Base-by-base conservation (phyloP, 2,113 vertebrate genomes). In the Epinephelus lanceolatus region DNA sequence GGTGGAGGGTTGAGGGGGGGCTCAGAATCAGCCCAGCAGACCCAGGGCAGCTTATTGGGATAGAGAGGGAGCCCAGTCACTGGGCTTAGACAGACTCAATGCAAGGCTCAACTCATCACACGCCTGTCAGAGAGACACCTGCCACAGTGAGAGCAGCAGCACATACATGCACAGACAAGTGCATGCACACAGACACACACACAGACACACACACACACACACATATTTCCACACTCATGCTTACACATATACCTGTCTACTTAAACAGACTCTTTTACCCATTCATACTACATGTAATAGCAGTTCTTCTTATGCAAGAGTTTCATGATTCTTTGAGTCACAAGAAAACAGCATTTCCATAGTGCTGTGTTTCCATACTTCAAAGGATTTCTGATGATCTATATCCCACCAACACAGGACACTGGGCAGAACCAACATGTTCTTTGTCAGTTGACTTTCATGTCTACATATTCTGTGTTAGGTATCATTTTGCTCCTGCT, bases 71-170 rank as follows among this genome's bases (percentile, higher is more conserved):
- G 84, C 88, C 91, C 90, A 90, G 91, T 91, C 85, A 74, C 89
- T 57, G 63, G 88, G 93, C 94, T 94, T 92, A 95, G 88, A 88
- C 88, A 27, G 93, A 93, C 94, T 95, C 93, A 94, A 79, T 65
- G 87, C 85, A 67, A 57, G 91, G 91, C 92, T 95, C 91, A 94
- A 91, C 92, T 93, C 90, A 94, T 94, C 93, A 93, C 91, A 94
- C 83, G 88, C 59, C 93, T 94, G 93, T 93, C 94, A 94, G 90
- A 94, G 86, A 93, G 86, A 89, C 89, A 93, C 92, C 91, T 89
- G 91, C 86, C 89, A 55, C 88, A 85, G 88, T 77, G 84, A 81
- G 68, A 84, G 81, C 80, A 86, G 75, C 76, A 30, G 3, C 49
- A 66, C 56, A 67, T 27, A 55, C 62, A 55, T 57, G 71, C 78